Percentiles rank a stretch among this genome's conserved stretches.
phyloP scores from a whole-genome alignment of 2,888 invertebrate species.

The Catotricha subobsoleta region DNA sequence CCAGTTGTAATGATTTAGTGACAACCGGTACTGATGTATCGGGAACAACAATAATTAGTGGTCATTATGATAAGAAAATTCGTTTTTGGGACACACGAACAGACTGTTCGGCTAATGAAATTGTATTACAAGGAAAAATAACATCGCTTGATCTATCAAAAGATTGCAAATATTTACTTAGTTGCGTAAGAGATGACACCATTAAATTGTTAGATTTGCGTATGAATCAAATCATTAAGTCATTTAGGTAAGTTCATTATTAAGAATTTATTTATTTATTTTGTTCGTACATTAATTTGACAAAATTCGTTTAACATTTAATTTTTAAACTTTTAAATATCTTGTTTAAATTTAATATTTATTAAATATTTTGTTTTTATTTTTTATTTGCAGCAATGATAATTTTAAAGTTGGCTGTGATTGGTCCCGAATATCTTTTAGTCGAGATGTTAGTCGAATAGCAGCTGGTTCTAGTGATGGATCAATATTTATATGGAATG shows the following conservation, averaged over 20 bases:
- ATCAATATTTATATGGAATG: slow-evolving; percentile 79
- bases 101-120: slow-evolving; percentile 70
- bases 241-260: slow-evolving; percentile 56
- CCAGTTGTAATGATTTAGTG: slow-evolving; percentile 91
- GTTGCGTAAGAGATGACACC: slow-evolving; percentile 89
- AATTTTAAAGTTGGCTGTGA: slow-evolving; percentile 91
- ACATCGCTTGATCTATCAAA: slow-evolving; percentile 86
- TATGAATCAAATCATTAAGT: slow-evolving; percentile 78
- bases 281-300: too few species aligned
- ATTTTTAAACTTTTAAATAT: too few species aligned
- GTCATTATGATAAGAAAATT: slow-evolving; percentile 94
- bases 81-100: slow-evolving; percentile 93
- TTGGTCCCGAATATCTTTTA: slow-evolving; percentile 83
- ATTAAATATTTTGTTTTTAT: too few species aligned
- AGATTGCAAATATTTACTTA: slow-evolving; percentile 77
- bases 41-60: slow-evolving; percentile 83
- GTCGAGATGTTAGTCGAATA: slow-evolving; percentile 74
- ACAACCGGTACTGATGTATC: slow-evolving; percentile 74
- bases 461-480: slow-evolving; percentile 89
- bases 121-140: slow-evolving; percentile 78
- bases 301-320: too few species aligned
- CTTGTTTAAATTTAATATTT: slow-evolving; percentile 1
- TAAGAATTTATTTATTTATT: background rate
- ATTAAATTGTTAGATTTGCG: slow-evolving; percentile 86
- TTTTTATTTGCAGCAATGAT: slow-evolving; percentile 56